Evolutionary conservation across 1,140 invertebrate genomes (phyloP), one percentile per base, ranked within the genome.

Genomic region (Dendroctonus valens): DNA sequence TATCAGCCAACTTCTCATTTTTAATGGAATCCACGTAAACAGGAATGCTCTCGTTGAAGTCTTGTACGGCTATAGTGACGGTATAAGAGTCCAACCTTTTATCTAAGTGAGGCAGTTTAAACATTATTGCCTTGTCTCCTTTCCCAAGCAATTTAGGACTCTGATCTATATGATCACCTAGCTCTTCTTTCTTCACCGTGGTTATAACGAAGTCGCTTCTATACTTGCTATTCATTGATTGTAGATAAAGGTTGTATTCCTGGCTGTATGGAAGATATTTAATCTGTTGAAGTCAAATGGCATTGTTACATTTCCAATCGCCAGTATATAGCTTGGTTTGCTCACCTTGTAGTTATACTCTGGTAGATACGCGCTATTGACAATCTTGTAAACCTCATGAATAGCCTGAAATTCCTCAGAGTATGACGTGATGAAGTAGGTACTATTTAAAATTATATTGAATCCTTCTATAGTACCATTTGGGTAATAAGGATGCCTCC

Each of bases 91-190:
- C 59, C 14, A 75, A 15, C 60, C 72, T 59, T 40, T 52, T 52
- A 41, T 75, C 71, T 11, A 71, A 12, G 8, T 46, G 50, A 2
- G 72, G 69, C n/a, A 74, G 40, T 41, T 69, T 68, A 50, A 73
- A 73, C 7, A 66, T 49, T 41, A 71, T 14, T 41, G 64, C 59
- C 42, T 65, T 62, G 12, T 72, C 63, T 0, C 55, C 46, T 59
- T 68, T 69, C 2, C 59, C 66, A 26, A 72, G 41, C 14, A 75
- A 42, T 55, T 62, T 70, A 0, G 71, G 73, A 9, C 46, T 71
- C 50, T 75, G 73, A 48, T 73, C 66, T 42, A 75, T 72, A 51
- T 72, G 67, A 58, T 71, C 66, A 7, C 71, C 72, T 8, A 75
- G 8, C 52, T 75, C 64, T 14, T 59, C 69, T 9, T 69, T 73